Evolutionary conservation across 1,140 invertebrate genomes (phyloP), one percentile per base, ranked within the genome.

Genomic region (Drosophila cardini): DNA sequence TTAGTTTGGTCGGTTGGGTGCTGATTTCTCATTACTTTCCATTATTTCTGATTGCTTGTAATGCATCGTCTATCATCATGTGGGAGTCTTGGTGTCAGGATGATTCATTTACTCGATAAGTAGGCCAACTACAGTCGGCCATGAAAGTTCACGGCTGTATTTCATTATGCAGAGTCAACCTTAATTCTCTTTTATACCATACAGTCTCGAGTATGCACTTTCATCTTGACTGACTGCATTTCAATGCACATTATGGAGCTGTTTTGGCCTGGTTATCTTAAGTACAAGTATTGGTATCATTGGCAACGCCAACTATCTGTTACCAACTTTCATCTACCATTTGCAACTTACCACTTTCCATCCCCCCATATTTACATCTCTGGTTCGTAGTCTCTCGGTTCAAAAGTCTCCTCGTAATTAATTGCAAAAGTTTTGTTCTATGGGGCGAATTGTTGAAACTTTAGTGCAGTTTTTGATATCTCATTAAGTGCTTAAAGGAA

Each of bases 401-500:
- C 63, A 80, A 76, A 72, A 72, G 61, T 72, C 72, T 62, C 67
- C 50, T 69, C 65, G 76, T 89, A 87, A 87, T 87, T 87, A 87
- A 87, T 87, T 87, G 83, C 84, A 83, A 87, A 87, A 87, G 84
- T 87, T 87, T 55, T 82, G 48, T 70, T 63, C 72, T 55, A 52
- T 75, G 58, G 32, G 32, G 36, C 36, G 64, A 43, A 63, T 72
- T 78, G 71, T 81, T 62, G 43, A 86, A 79, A 83, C 79, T 80
- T 79, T 69, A 38, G 56, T 32, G 18, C 60, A 34, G 57, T 52
- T 43, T 61, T 68, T 48, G 63, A 67, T 68, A 67, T 72, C 70
- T 72, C 71, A 69, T 79, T 75, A 60, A 65, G 36, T 55, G 80
- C 57, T 69, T 50, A 63, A 53, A 53, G 60, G 56, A 32, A 53